Evolutionary conservation across 2,113 vertebrate species (phyloP), one percentile per base, ranked within the genome.

Genomic region (Urocitellus parryii): DNA sequence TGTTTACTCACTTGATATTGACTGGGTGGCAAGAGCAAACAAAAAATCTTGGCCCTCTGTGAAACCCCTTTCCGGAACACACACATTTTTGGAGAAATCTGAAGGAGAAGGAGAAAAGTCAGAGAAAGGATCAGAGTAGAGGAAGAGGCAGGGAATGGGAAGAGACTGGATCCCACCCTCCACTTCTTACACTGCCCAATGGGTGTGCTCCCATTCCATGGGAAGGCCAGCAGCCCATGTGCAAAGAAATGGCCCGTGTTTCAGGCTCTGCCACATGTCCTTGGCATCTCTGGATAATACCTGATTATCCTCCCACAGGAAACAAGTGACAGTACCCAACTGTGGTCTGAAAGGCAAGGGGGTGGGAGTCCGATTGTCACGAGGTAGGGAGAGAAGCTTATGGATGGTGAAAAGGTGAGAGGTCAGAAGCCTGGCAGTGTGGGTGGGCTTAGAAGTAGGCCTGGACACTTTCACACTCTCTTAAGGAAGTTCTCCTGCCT

Each of bases 391-490:
- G 14, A 25, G 12, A 24, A 14, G 24, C 8, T 0, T 56, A 73
- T 34, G 63, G 48, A 65, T 37, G 4, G 4, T 77, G 78, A 56
- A 45, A 85, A 88, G 39, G 48, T 34, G 27, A 83, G 63, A 74
- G 68, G 88, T 93, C 70, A 83, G 61, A 96, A 70, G 17, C 74
- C 1, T 68, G 45, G 88, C 90, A 70, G 37, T 37, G 39, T 89
- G 29, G 67, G 86, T 96, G 95, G 82, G 73, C 92, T 85, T 58
- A 88, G 86, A 74, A 17, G 51, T 17, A 67, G 68, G 65, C 37
- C 68, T 90, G 37, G 77, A 88, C 63, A 78, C 53, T 70, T 53
- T 76, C n/a, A 42, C 10, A 10, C 39, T 70, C 61, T 91, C 37
- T 73, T 87, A 42, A 39, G 76, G 61, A 86, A 85, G 70, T 45